These are phyloP conservation scores for Brenthis hecate DNA, from an alignment of 2,888 invertebrate genomes.

Conservation along the genomic window DNA sequence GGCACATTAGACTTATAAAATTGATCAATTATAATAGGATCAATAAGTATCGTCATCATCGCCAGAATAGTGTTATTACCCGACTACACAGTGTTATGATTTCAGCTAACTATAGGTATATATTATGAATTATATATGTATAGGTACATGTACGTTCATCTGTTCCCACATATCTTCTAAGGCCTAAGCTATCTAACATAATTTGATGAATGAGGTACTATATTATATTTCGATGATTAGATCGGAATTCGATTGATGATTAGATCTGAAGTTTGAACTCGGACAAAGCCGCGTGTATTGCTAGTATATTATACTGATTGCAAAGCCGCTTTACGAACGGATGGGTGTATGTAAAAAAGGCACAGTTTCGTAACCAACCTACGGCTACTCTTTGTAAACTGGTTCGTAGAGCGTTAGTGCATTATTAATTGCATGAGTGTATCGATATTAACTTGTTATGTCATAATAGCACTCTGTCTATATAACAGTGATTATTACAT, in stretches of 20 bases:
- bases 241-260: too few species aligned
- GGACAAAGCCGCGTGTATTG: background rate
- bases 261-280: too few species aligned
- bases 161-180: too few species aligned
- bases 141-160: too few species aligned
- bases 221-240: too few species aligned
- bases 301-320: background rate
- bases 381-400: slow-evolving; percentile 24
- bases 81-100: too few species aligned
- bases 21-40: background rate
- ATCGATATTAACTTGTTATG: background rate
- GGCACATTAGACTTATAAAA: background rate
- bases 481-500: too few species aligned
- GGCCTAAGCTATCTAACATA: too few species aligned
- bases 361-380: slow-evolving; percentile 38
- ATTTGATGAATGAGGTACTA: too few species aligned
- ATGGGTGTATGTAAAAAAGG: slow-evolving; percentile 24
- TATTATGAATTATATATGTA: too few species aligned
- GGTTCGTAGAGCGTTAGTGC: slow-evolving; percentile 5
- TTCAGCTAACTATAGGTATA: too few species aligned
- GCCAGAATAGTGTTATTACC: background rate
- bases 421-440: background rate
- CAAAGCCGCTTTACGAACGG: background rate
- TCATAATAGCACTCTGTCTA: too few species aligned
- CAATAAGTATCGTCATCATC: background rate